Evolutionary conservation across 2,113 vertebrate genomes (phyloP).

Genomic region (Boulengeromyrus knoepffleri): DNA sequence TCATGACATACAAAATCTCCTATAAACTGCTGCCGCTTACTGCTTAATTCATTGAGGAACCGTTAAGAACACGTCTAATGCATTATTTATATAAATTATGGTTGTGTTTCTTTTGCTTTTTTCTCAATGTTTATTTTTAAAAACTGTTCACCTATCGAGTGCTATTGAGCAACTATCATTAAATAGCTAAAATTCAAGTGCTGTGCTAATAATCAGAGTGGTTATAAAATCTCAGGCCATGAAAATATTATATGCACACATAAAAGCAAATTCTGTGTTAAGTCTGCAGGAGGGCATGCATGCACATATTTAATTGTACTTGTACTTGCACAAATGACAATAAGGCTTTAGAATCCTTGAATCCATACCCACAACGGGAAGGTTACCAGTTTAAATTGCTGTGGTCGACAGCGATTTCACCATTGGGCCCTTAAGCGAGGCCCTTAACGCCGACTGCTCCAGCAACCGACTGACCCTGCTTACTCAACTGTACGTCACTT

Average conservation of each 20-base stretch:
- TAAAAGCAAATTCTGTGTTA: not conserved
- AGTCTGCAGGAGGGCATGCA: not conserved
- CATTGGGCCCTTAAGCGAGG: not conserved
- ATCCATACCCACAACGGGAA: not conserved
- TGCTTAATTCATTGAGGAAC: not conserved
- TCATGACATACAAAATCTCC: not conserved
- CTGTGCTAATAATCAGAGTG: not conserved
- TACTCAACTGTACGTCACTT: not conserved
- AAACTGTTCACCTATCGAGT: not conserved
- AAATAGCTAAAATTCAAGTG: not conserved
- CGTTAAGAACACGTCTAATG: not conserved
- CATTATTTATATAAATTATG: not conserved
- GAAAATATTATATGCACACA: not conserved
- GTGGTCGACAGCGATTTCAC: not conserved
- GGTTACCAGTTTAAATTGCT: not conserved
- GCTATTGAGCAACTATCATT: conserved; percentile 3
- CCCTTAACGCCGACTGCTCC: not conserved
- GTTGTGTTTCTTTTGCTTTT: not conserved
- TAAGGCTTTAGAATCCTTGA: not conserved
- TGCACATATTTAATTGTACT: not conserved
- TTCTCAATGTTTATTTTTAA: not conserved
- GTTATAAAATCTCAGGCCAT: not conserved
- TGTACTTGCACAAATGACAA: not conserved
- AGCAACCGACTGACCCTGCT: not conserved
- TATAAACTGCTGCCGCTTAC: not conserved